These are phyloP conservation scores for Drosophila lacertosa DNA, from an alignment of 1,140 invertebrate genomes.

Conservation along the genomic window DNA sequence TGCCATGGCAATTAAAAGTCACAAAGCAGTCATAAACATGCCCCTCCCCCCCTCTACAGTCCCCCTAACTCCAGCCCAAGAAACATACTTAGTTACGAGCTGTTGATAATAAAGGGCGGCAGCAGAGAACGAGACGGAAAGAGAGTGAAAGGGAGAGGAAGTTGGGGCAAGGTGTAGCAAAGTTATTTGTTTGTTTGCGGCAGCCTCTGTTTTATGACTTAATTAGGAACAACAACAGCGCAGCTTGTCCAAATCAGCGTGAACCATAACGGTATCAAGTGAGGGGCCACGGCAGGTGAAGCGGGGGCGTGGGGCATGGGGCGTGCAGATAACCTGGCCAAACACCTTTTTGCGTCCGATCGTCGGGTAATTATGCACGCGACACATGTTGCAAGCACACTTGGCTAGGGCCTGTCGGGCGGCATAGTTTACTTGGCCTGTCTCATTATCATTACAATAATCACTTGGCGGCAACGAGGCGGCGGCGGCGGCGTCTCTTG, in stretches of 20 bases:
- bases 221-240: conserved; percentile 61
- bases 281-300: too few species aligned
- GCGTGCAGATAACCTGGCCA: conserved; percentile 26
- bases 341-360: conserved; percentile 45
- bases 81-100: conserved; percentile 68
- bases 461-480: conserved; percentile 64
- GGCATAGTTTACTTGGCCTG: conserved; percentile 55
- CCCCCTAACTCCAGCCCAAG: conserved; percentile 18
- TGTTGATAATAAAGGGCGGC: conserved; percentile 63
- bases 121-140: not conserved
- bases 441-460: conserved; percentile 79
- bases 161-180: not conserved
- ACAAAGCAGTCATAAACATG: conserved; percentile 77
- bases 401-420: conserved; percentile 19
- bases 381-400: conserved; percentile 70
- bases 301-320: not conserved
- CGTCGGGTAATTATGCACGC: conserved; percentile 71
- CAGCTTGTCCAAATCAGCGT: conserved; percentile 64
- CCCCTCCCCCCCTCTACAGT: conserved; percentile 1
- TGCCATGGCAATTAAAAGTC: conserved; percentile 72
- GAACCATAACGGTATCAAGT: conserved; percentile 57
- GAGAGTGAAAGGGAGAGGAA: too few species aligned
- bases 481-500: conserved; percentile 64
- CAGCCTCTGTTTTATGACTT: conserved; percentile 72
- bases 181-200: conserved; percentile 56